A percentile compares a stretch with the other conserved stretches of the same genome.
These are phyloP conservation scores for Lateolabrax maculatus DNA, from an alignment of 2,797 vertebrate genomes.

Conservation along the genomic window DNA sequence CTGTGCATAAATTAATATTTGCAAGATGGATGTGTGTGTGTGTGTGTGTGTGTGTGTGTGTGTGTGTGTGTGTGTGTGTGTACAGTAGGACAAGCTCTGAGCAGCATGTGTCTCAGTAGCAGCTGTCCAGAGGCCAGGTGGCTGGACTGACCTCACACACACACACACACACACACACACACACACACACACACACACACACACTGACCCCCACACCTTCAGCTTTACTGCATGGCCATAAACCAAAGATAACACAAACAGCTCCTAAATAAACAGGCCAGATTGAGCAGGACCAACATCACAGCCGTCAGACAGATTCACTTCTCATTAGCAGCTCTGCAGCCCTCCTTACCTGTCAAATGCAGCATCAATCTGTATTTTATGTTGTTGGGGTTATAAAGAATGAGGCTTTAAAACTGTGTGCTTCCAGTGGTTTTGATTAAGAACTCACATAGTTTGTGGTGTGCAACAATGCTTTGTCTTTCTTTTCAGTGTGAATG, in stretches of 20 bases:
- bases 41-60: slow-evolving; percentile 31
- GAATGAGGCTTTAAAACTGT: not conserved
- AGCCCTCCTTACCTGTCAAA: slow-evolving; percentile 17
- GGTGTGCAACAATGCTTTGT: not conserved
- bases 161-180: slow-evolving; percentile 40
- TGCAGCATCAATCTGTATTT: not conserved
- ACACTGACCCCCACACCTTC: slow-evolving; percentile 60
- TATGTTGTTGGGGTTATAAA: not conserved
- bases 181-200: slow-evolving; percentile 37
- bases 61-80: slow-evolving; percentile 33
- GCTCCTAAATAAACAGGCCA: slow-evolving; percentile 77
- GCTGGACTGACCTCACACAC: slow-evolving; percentile 61
- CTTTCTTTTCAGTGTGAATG: slow-evolving; percentile 5
- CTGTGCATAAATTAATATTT: slow-evolving; percentile 45
- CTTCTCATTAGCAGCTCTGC: slow-evolving; percentile 69
- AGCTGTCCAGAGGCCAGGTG: slow-evolving; percentile 80
- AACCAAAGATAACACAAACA: slow-evolving; percentile 81
- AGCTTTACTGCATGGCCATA: slow-evolving; percentile 77
- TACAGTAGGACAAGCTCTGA: slow-evolving; percentile 49
- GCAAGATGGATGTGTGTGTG: not conserved
- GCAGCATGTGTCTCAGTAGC: slow-evolving; percentile 74
- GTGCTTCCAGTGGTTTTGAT: slow-evolving; percentile 19
- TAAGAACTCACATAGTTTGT: not conserved
- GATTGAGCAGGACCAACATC: slow-evolving; percentile 70
- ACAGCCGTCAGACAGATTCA: slow-evolving; percentile 61